Base-by-base conservation (phyloP, 2,113 vertebrate species). In the Daphoenositta chrysoptera region DNA sequence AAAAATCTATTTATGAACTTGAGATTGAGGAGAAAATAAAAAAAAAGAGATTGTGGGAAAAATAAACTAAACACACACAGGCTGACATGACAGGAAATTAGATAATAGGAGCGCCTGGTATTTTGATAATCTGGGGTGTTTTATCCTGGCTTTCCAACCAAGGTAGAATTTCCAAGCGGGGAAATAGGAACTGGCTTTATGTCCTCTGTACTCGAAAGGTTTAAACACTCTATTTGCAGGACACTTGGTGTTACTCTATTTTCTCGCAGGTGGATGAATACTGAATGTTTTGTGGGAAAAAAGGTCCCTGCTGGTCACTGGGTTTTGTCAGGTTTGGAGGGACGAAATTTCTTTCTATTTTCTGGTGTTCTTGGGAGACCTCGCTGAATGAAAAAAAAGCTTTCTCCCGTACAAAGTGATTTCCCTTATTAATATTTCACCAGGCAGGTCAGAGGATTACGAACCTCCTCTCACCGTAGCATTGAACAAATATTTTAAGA, bases 351-450 rank as follows among this genome's bases (percentile, higher is more conserved):
- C 10, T 71, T 66, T 35, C 10, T 71, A 11, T 63, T 65, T 88
- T 86, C 71, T 66, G 54, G 37, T 60, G 64, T 86, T 88, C 82
- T 86, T 77, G 50, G 24, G 71, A 91, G 71, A 73, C 37, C 42
- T 65, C 50, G 1, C 35, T 54, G 44, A 28, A 18, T 20, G 45
- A 11, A 28, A 42, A 10, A 22, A 24, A 51, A 39, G 40, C 71
- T 83, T 94, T 86, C 51, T 35, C 75, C 78, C 50, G 83, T 30
- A 58, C 50, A 35, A 70, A 92, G 44, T 88, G 60, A 78, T 90
- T 96, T 66, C 66, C 83, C 3, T 73, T 47, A 94, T 95, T 86
- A 91, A 96, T 96, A 91, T 95, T 96, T 95, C 93, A 94, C 78
- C 14, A 10, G 50, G 30, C 68, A 45, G 79, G 94, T 70, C 83